Percentiles rank a stretch among this genome's conserved stretches.
Evolutionary conservation across 2,888 invertebrate genomes (phyloP).

Genomic region (Tinea trinotella): DNA sequence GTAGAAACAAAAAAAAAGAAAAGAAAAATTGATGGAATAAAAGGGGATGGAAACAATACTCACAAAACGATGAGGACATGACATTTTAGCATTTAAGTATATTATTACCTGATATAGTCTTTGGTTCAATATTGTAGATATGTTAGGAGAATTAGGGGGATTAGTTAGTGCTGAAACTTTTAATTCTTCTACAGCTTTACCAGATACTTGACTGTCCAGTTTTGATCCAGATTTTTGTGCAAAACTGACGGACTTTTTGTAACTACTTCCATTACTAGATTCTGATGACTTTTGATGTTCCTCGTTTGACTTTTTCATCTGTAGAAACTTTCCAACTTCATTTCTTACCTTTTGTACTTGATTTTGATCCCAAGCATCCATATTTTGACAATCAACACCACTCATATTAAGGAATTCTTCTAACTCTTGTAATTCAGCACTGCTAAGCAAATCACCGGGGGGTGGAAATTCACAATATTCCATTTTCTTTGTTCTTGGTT

Average conservation of each 20-base stretch:
- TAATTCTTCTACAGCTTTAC: conserved; percentile 66
- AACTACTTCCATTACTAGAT: conserved; percentile 71
- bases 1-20: conserved; percentile 28
- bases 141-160: conserved; percentile 83
- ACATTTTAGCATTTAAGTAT: conserved; percentile 24
- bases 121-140: conserved; percentile 74
- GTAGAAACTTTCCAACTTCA: conserved; percentile 80
- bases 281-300: conserved; percentile 73
- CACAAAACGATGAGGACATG: conserved; percentile 55
- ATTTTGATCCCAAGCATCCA: conserved; percentile 77
- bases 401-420: conserved; percentile 81
- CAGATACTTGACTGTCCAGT: conserved; percentile 49
- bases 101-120: conserved; percentile 72
- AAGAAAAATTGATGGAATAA: conserved; percentile 32
- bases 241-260: conserved; percentile 84
- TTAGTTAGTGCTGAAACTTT: conserved; percentile 69
- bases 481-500: conserved; percentile 60
- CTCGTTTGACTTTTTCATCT: conserved; percentile 79
- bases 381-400: conserved; percentile 78
- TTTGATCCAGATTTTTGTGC: conserved; percentile 72
- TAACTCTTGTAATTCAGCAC: conserved; percentile 76
- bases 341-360: conserved; percentile 79
- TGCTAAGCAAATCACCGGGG: conserved; percentile 67
- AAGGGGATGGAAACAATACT: conserved; percentile 39
- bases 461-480: conserved; percentile 65